Conservation (phyloP, 2,797 vertebrate genomes). For the Labeo calbasu region DNA sequence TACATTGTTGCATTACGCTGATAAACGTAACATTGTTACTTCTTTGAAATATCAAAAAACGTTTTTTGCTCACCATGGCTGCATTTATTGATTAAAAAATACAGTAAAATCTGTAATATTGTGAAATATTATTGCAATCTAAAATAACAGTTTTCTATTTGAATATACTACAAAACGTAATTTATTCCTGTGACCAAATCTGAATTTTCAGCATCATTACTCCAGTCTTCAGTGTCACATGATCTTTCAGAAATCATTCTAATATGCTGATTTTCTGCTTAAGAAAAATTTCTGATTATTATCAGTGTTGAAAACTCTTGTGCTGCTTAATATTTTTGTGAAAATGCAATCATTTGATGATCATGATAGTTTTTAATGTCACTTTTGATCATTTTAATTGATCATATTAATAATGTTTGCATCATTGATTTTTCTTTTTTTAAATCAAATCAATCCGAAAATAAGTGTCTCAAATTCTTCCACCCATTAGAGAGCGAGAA, state of each 20-base stretch:
- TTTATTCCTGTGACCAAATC: neutral
- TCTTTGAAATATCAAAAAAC: neutral
- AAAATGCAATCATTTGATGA: neutral
- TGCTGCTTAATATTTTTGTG: neutral
- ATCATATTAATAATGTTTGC: too few species aligned
- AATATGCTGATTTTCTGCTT: neutral
- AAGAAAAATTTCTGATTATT: neutral
- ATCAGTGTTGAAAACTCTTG: neutral
- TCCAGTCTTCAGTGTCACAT: neutral
- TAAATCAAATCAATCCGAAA: too few species aligned
- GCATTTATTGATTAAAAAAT: neutral
- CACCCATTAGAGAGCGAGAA: neutral
- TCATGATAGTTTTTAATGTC: neutral
- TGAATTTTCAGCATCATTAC: neutral
- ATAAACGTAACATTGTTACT: neutral
- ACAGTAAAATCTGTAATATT: neutral
- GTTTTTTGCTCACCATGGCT: neutral
- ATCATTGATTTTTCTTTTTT: too few species aligned
- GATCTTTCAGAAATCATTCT: neutral
- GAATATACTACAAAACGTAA: neutral
- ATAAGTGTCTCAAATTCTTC: neutral
- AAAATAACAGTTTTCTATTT: neutral
- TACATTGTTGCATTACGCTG: neutral
- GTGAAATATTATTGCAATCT: neutral
- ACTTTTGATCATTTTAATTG: neutral